These are phyloP conservation scores for Monomorium pharaonis DNA, from an alignment of 1,140 invertebrate genomes.

Conservation along the genomic window DNA sequence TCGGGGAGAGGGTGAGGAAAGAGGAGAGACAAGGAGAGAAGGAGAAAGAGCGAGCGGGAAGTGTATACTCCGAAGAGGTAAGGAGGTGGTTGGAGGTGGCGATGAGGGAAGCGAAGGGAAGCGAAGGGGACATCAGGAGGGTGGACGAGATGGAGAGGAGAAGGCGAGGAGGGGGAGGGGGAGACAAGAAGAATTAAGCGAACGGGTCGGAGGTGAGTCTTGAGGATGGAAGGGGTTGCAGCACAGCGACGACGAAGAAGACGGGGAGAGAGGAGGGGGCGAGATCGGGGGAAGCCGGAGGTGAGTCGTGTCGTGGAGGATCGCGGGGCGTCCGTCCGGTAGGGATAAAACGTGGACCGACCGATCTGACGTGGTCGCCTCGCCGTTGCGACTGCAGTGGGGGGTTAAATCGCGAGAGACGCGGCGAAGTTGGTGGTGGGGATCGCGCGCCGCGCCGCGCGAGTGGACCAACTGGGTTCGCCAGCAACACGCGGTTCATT, in stretches of 20 bases:
- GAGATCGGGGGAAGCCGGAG: constrained; percentile 78
- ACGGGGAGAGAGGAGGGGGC: constrained; percentile 77
- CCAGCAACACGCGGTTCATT: constrained; percentile 84
- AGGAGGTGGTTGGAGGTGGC: constrained; percentile 79
- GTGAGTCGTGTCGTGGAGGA: constrained; percentile 83
- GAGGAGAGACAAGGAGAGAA: constrained; percentile 75
- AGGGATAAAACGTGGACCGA: constrained; percentile 77
- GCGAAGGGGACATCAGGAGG: constrained; percentile 36
- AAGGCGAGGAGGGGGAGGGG: constrained; percentile 82
- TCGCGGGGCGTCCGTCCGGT: constrained; percentile 84
- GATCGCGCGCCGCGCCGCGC: constrained; percentile 71
- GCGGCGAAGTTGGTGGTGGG: constrained; percentile 70
- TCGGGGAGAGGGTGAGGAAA: constrained; percentile 40
- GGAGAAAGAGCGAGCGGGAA: constrained; percentile 38
- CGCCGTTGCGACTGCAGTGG: constrained; percentile 74
- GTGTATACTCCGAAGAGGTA: constrained; percentile 19
- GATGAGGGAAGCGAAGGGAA: constrained; percentile 57
- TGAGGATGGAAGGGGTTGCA: constrained; percentile 80
- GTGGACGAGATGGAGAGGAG: constrained; percentile 79
- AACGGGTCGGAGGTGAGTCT: constrained; percentile 72
- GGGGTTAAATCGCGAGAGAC: constrained; percentile 84
- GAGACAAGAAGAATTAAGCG: constrained; percentile 75
- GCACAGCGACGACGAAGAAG: constrained; percentile 55
- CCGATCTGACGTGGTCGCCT: constrained; percentile 45
- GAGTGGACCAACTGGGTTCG: constrained; percentile 86